A percentile compares a stretch with the other conserved stretches of the same genome.
Conservation (phyloP, 2,888 invertebrate genomes). For the Nephrotoma appendiculata region DNA sequence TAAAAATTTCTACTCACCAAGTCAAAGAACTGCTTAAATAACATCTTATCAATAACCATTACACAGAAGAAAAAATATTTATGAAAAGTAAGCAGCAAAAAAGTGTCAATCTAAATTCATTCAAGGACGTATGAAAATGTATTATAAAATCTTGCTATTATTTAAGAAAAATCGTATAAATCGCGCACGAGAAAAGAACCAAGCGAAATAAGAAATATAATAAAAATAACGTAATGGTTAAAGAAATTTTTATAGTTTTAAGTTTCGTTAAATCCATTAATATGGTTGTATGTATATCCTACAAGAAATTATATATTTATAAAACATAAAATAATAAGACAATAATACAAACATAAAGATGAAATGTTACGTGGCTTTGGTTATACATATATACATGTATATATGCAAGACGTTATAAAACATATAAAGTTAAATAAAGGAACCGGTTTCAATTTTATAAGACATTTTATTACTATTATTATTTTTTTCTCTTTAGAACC, state of each 20-base stretch:
- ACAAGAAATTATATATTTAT: not conserved
- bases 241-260: not conserved
- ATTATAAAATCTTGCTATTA: not conserved
- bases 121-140: not conserved
- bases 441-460: constrained; percentile 2
- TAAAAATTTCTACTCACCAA: not conserved
- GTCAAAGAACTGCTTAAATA: not conserved
- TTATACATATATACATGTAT: not conserved
- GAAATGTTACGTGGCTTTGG: constrained; percentile 2
- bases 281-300: not conserved
- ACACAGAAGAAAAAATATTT: not conserved
- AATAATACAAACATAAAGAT: constrained; percentile 1
- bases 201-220: not conserved
- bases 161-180: not conserved
- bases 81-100: not conserved
- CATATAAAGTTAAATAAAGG: not conserved
- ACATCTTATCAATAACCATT: not conserved
- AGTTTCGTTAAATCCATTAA: not conserved
- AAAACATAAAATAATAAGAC: not conserved
- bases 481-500: not conserved
- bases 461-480: not conserved
- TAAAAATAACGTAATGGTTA: not conserved
- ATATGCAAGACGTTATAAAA: not conserved
- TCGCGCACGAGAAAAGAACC: not conserved
- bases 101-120: not conserved